Percentiles rank a stretch among this genome's conserved stretches.
These are phyloP conservation scores for Acomys russatus DNA, from an alignment of 2,797 vertebrate species.

Conservation along the genomic window DNA sequence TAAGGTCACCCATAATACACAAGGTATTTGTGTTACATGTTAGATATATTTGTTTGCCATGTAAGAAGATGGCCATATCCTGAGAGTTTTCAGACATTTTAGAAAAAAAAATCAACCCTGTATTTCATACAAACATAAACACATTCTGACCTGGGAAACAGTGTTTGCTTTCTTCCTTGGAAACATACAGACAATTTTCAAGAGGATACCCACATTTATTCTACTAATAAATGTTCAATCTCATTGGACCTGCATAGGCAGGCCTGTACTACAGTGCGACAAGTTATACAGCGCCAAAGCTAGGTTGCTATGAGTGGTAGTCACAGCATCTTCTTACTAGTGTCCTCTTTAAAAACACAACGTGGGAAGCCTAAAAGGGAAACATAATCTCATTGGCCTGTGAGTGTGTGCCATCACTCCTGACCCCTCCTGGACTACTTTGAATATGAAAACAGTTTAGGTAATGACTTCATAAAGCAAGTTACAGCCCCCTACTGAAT, in stretches of 20 bases:
- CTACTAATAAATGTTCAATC: background rate
- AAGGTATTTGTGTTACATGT: background rate
- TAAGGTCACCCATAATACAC: background rate
- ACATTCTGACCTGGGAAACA: background rate
- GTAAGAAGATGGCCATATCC: slow-evolving; percentile 18
- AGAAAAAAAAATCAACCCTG: background rate
- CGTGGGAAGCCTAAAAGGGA: background rate
- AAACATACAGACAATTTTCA: background rate
- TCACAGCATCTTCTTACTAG: background rate
- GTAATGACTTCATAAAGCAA: slow-evolving; percentile 74
- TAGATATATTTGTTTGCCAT: background rate
- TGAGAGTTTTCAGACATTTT: background rate
- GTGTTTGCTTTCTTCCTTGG: background rate
- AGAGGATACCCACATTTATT: background rate
- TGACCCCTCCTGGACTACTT: slow-evolving; percentile 39
- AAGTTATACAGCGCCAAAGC: background rate
- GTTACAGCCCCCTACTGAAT: slow-evolving; percentile 66
- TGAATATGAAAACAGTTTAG: slow-evolving; percentile 56
- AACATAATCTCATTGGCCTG: background rate
- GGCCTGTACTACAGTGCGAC: background rate
- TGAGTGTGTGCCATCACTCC: background rate
- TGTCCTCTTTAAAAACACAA: background rate
- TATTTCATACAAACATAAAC: slow-evolving; percentile 52
- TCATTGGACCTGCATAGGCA: background rate
- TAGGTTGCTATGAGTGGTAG: background rate